Evolutionary conservation across 1,140 invertebrate species (phyloP), one percentile per base, ranked within the genome.

Genomic region (Dolichoris vasculosae): DNA sequence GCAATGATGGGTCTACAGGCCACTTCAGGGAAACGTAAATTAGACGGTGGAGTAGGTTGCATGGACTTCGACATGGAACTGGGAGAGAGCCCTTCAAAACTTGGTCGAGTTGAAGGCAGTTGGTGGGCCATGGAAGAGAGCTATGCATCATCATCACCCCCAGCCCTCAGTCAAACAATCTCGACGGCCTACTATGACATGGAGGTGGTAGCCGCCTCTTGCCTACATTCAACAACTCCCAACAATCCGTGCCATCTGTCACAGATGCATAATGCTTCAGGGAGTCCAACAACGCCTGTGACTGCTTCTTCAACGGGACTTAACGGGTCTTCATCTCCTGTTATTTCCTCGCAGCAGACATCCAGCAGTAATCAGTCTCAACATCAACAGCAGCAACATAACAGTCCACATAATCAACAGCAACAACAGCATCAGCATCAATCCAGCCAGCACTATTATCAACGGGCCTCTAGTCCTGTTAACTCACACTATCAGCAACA

Each of bases 1-100:
- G 95, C 95, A 94, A 95, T 95, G 95, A 96, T 96, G 95, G 95
- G 95, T 95, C 94, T 96, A 94, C 95, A 96, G 94, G 95, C 95
- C 92, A 95, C 95, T 91, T 95, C 95, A 94, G 95, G 94, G 89
- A 96, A 96, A 95, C 95, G 95, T 92, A 96, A 96, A 92, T 92
- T 95, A 86, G 95, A 95, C 89, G 92, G 92, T 87, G 92, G 92
- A 89, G 92, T 93, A 91, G 94, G 92, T 88, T 93, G 91, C 87
- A 92, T 93, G 92, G 92, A 93, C 82, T 92, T 93, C 85, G 92
- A 93, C 83, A 93, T 93, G 92, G 93, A 93, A 46, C 90, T 92
- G 88, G 92, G 92, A 85, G 92, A 93, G 80, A 93, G 91, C 89
- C 93, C 93, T 46, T 91, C 92, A 35, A 94, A 94, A 87, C 82